Conservation (phyloP, 2,113 vertebrate genomes). For the Urocolius indicus region DNA sequence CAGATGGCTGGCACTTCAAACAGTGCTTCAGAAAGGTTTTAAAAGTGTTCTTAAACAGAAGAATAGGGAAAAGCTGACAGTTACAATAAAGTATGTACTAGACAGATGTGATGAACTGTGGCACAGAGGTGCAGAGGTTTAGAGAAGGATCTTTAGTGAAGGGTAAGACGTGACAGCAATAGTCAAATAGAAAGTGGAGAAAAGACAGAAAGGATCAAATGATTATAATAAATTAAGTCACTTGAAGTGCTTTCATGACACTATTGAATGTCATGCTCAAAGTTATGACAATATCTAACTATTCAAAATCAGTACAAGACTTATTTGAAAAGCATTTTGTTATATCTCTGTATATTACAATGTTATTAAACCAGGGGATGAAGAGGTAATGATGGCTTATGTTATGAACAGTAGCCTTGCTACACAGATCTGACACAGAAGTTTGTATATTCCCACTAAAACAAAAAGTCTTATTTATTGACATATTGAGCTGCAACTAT, state of each 20-base stretch:
- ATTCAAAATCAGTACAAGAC: not conserved
- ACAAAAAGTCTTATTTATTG: not conserved
- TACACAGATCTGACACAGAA: not conserved
- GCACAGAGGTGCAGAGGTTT: not conserved
- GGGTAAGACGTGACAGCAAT: not conserved
- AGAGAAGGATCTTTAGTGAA: not conserved
- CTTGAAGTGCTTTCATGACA: not conserved
- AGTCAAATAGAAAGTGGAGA: not conserved
- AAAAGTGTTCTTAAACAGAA: not conserved
- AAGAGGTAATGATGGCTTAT: not conserved
- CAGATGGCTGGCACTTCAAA: conserved; percentile 20
- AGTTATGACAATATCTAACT: not conserved
- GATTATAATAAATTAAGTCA: not conserved
- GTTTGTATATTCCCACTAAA: not conserved
- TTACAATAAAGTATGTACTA: not conserved
- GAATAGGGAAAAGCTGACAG: not conserved
- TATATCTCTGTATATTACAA: not conserved
- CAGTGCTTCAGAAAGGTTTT: not conserved
- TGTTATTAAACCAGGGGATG: not conserved
- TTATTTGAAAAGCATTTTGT: not conserved
- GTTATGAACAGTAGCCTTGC: not conserved
- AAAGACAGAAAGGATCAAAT: not conserved
- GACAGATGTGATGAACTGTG: not conserved
- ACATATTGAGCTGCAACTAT: not conserved
- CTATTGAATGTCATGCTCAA: not conserved